Conservation (phyloP, 2,888 invertebrate genomes). For the Callimorpha dominula region DNA sequence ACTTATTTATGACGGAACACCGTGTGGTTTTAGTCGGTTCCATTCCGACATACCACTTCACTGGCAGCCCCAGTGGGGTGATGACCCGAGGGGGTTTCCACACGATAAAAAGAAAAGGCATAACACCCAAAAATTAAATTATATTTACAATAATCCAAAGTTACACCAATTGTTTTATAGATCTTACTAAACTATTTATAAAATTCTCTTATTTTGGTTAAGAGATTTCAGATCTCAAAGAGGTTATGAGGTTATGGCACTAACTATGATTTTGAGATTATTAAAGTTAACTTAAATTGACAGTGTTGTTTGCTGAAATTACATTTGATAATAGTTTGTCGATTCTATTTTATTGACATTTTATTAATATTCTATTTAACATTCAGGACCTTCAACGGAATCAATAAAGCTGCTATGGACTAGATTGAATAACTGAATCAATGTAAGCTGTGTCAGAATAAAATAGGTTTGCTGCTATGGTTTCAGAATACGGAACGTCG, state of each 20-base stretch:
- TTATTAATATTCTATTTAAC: neutral
- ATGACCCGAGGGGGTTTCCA: no score
- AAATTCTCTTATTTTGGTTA: no score
- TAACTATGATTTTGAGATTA: neutral
- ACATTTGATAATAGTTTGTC: neutral
- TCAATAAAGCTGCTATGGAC: neutral
- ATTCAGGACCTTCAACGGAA: neutral
- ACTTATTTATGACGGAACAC: no score
- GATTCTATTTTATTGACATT: neutral
- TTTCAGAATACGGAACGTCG: neutral
- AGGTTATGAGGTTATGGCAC: neutral
- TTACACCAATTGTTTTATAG: no score
- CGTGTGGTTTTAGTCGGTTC: no score
- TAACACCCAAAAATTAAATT: no score
- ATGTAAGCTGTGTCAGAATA: neutral
- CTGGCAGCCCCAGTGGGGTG: no score
- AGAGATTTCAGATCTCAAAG: no score
- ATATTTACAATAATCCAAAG: no score
- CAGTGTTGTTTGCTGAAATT: neutral
- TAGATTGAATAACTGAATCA: neutral
- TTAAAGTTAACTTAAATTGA: neutral
- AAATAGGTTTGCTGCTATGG: neutral
- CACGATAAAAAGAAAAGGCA: no score
- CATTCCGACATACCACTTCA: no score
- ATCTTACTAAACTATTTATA: no score